Conservation (phyloP, 2,888 invertebrate species). For the Clivina fossor region DNA sequence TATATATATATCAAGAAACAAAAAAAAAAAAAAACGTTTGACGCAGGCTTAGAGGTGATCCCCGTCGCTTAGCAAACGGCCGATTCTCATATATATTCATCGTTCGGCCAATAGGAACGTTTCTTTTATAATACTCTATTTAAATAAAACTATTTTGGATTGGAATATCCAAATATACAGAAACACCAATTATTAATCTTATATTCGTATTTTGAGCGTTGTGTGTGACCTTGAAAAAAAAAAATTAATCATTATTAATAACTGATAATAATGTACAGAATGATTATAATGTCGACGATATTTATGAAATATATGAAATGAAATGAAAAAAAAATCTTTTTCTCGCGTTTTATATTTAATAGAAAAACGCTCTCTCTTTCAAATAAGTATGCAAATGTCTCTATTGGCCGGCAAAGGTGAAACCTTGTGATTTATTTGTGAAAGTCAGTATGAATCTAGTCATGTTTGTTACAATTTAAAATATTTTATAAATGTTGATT, state of each 20-base stretch:
- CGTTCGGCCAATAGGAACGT: no score
- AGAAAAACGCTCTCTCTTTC: slow-evolving; percentile 14
- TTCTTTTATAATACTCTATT: no score
- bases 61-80: no score
- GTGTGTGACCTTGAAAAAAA: slow-evolving; percentile 28
- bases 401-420: slow-evolving; percentile 27
- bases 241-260: slow-evolving; percentile 15
- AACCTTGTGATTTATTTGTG: slow-evolving; percentile 54
- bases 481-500: slow-evolving; percentile 61
- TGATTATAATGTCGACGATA: slow-evolving; percentile 17
- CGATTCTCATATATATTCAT: no score
- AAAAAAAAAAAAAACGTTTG: no score
- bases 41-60: no score
- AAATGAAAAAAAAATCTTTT: no score
- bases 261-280: slow-evolving; percentile 33
- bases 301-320: no score
- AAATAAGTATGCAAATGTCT: slow-evolving; percentile 28
- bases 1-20: no score
- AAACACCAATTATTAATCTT: slow-evolving; percentile 33
- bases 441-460: slow-evolving; percentile 58
- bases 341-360: slow-evolving; percentile 7
- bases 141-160: no score
- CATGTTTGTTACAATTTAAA: slow-evolving; percentile 60
- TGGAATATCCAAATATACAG: slow-evolving; percentile 32
- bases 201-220: slow-evolving; percentile 16